These are phyloP conservation scores for Bombus fervidus DNA, from an alignment of 1,140 invertebrate species.

Conservation along the genomic window DNA sequence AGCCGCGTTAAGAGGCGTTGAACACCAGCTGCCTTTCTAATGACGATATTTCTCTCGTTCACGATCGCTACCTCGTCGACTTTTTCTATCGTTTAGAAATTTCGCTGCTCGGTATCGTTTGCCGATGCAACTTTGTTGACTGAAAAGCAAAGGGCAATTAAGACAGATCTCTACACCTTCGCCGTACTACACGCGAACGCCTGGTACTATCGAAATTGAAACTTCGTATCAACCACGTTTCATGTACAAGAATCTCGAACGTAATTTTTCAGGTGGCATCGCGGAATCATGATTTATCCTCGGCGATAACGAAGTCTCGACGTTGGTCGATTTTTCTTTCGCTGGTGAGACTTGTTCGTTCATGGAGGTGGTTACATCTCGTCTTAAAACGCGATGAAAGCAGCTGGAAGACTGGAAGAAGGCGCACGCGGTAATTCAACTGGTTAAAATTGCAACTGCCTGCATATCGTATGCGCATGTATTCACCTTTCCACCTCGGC, in stretches of 20 bases:
- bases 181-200: background rate
- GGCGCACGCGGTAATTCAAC: constrained; percentile 16
- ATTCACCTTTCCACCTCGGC: background rate
- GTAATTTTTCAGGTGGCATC: background rate
- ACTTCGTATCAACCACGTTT: background rate
- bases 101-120: background rate
- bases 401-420: background rate
- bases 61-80: too few species aligned
- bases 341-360: background rate
- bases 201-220: background rate
- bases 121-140: background rate
- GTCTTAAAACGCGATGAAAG: constrained; percentile 26
- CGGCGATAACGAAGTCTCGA: background rate
- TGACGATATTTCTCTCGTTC: background rate
- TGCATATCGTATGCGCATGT: constrained; percentile 10
- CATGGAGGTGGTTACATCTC: background rate
- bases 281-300: background rate
- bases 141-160: background rate
- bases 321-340: background rate
- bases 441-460: constrained; percentile 38
- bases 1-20: constrained; percentile 31
- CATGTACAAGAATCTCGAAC: background rate
- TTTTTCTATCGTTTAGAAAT: background rate
- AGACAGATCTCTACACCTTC: background rate
- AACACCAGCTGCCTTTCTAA: constrained; percentile 9